Evolutionary conservation across 2,797 vertebrate genomes (phyloP).

Genomic region (Hirundo rustica): DNA sequence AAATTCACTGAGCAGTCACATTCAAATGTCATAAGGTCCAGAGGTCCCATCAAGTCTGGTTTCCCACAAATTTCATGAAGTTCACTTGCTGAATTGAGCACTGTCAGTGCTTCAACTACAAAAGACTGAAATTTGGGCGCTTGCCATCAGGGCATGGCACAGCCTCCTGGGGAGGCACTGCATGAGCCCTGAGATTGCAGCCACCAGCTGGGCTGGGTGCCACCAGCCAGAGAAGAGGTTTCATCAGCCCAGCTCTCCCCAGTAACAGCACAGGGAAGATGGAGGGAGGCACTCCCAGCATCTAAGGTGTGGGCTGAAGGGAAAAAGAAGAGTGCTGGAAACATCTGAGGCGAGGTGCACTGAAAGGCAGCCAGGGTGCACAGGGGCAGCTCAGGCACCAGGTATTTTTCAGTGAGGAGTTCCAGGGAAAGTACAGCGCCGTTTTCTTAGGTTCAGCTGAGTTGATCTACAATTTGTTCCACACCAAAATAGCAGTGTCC

Average conservation of each 20-base stretch:
- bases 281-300: background rate
- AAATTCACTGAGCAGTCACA: background rate
- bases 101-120: background rate
- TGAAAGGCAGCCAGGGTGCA: background rate
- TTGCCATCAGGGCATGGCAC: accelerated
- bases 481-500: background rate
- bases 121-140: background rate
- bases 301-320: background rate
- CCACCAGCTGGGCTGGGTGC: background rate
- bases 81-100: background rate
- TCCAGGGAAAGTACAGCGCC: background rate
- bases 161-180: background rate
- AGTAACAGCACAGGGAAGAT: background rate
- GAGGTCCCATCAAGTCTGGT: background rate
- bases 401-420: background rate
- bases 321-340: background rate
- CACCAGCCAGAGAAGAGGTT: background rate
- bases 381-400: background rate
- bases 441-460: background rate
- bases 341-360: background rate
- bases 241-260: background rate
- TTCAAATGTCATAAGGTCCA: background rate
- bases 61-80: background rate
- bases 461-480: background rate
- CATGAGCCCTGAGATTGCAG: background rate